These are phyloP conservation scores for Ornithoptera alexandrae DNA, from an alignment of 2,888 invertebrate species.

Conservation along the genomic window DNA sequence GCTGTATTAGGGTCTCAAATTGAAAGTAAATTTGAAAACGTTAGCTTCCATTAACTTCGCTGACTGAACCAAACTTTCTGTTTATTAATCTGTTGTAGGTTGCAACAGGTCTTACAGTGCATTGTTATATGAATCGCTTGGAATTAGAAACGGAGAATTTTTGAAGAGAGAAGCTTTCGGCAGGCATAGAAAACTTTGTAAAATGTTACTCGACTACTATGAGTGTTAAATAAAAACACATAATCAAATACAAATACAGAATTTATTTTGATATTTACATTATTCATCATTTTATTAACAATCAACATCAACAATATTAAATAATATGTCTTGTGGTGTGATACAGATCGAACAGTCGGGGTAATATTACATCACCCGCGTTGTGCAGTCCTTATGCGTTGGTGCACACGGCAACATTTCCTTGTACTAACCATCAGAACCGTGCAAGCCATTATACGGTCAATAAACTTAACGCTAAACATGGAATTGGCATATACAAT, in stretches of 20 bases:
- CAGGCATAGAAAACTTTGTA: too few relatives aligned
- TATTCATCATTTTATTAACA: conserved; percentile 88
- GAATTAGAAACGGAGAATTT: too few relatives aligned
- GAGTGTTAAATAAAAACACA: conserved; percentile 16
- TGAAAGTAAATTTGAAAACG: too few relatives aligned
- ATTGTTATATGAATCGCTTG: too few relatives aligned
- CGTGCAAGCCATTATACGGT: conserved; percentile 29
- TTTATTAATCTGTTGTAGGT: too few relatives aligned
- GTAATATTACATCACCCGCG: conserved; percentile 60
- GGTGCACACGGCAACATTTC: conserved; percentile 40
- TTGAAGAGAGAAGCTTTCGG: too few relatives aligned
- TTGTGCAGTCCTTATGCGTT: conserved; percentile 42
- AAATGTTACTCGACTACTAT: neutral
- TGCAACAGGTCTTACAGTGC: too few relatives aligned
- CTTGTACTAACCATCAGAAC: conserved; percentile 32
- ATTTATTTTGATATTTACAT: conserved; percentile 86
- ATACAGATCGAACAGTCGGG: conserved; percentile 71
- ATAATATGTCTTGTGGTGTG: conserved; percentile 80
- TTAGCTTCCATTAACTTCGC: too few relatives aligned
- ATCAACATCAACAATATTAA: conserved; percentile 89
- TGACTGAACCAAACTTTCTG: too few relatives aligned
- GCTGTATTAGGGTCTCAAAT: too few relatives aligned
- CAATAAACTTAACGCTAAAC: conserved; percentile 18
- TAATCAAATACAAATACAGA: conserved; percentile 85
- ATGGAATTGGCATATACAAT: conserved; percentile 30